Base-by-base conservation (phyloP, 2,888 invertebrate genomes). In the Drosophila multiciliata region DNA sequence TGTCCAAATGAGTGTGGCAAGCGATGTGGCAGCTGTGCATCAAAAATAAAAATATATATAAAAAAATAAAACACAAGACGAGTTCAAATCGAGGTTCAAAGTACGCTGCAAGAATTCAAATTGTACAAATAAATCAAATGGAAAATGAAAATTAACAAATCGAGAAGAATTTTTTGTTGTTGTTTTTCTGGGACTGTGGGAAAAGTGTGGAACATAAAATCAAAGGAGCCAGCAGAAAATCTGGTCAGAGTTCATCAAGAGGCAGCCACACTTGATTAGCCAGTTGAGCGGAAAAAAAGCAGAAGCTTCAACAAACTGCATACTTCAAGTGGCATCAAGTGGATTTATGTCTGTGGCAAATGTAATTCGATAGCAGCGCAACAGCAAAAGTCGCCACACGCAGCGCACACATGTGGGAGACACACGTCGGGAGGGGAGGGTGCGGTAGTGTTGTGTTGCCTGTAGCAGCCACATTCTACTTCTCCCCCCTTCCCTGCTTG, bases 121-220 rank as follows among this genome's bases (percentile, higher is more conserved):
- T 68, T 76, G 71, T 62, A 55, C 50, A 69, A 84, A 80, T 80
- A 82, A 84, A 83, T 87, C 81, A 83, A 71, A 75, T 45, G 49
- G 68, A 38, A 80, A 80, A 68, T 38, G 49, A 48, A 42, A 57
- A 58, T 45, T 29, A 40, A 67, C 11, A 55, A 57, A 58, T 6
- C 40, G 33, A 57, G 42, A 35, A 32, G 5, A 9, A 17, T 53
- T 17, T 17, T 15, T 15, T 36, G 12, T 29, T 7, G 49, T 40
- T 26, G 38, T 52, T 60, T 61, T 59, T 77, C 20, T 53, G 26
- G 49, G 23, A 36, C 40, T 75, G 71, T 71, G 75, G 75, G 72
- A 79, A 79, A 50, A 42, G 26, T 48, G 23, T 20, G 36, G 36
- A 40, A 35, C 42, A 45, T 52, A 50, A 20, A 26, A 20, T 32